phyloP scores from a whole-genome alignment of 2,888 invertebrate genomes.

The Spodoptera exigua region DNA sequence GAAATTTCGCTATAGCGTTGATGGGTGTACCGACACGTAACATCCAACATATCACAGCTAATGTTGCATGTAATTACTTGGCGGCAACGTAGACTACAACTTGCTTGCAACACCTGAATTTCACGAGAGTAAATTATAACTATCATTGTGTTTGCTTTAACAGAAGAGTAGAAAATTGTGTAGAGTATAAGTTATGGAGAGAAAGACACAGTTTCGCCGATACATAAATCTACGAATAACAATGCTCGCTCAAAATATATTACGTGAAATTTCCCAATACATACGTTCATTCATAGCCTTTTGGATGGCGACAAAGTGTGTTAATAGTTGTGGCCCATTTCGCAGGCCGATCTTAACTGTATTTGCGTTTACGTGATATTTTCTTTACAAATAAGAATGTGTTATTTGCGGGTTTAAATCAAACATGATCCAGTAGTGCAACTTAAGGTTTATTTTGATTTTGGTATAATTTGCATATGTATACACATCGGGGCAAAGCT shows the following conservation, averaged over 20 bases:
- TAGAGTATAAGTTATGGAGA: conserved; percentile 17
- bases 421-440: no score
- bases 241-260: conserved; percentile 23
- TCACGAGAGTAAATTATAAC: conserved; percentile 20
- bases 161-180: not conserved
- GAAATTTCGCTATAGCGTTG: conserved; percentile 32
- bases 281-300: conserved; percentile 25
- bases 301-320: conserved; percentile 19
- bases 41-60: conserved; percentile 38
- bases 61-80: conserved; percentile 54
- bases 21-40: conserved; percentile 44
- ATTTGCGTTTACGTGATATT: not conserved
- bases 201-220: conserved; percentile 11
- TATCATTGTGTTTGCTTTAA: conserved; percentile 7
- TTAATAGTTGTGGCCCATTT: conserved; percentile 29
- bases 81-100: conserved; percentile 30
- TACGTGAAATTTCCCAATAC: conserved; percentile 18
- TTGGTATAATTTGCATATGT: no score
- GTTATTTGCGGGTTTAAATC: no score
- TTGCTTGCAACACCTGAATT: conserved; percentile 40
- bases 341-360: not conserved
- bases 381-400: not conserved
- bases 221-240: conserved; percentile 20
- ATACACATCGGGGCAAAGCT: no score
- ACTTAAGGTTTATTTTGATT: no score